These are phyloP conservation scores for Megamerina dolium DNA, from an alignment of 2,888 invertebrate species.

Conservation along the genomic window DNA sequence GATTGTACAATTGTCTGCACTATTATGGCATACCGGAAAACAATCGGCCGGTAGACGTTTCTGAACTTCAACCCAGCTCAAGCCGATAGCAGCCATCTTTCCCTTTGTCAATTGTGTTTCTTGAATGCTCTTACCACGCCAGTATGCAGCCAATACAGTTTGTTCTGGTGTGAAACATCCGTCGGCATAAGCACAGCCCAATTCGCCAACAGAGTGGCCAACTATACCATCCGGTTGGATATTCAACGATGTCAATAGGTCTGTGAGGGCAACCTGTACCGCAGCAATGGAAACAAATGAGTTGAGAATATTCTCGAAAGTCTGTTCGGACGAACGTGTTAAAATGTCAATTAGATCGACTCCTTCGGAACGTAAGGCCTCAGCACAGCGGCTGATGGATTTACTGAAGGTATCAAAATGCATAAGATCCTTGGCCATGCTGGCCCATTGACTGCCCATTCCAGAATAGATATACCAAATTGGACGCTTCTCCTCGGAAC, in stretches of 20 bases:
- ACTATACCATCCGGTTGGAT: conserved; percentile 89
- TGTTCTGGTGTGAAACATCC: conserved; percentile 92
- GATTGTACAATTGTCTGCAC: conserved; percentile 86
- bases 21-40: conserved; percentile 90
- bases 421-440: conserved; percentile 88
- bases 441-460: conserved; percentile 97
- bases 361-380: conserved; percentile 69
- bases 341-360: conserved; percentile 78
- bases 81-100: conserved; percentile 88
- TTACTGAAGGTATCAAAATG: conserved; percentile 72
- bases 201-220: conserved; percentile 71
- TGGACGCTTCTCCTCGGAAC: conserved; percentile 62
- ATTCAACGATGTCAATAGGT: conserved; percentile 69
- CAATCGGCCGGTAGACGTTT: conserved; percentile 71
- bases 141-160: conserved; percentile 88
- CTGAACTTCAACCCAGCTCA: conserved; percentile 78
- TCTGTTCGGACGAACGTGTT: conserved; percentile 66
- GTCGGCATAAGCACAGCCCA: conserved; percentile 94
- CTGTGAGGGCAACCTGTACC: conserved; percentile 93
- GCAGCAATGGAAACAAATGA: conserved; percentile 93
- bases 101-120: conserved; percentile 69
- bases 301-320: conserved; percentile 79
- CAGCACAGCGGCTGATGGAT: conserved; percentile 70
- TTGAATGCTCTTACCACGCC: conserved; percentile 79
- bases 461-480: conserved; percentile 96